phyloP scores from a whole-genome alignment of 2,888 invertebrate species.

The Aporophyla nigra region DNA sequence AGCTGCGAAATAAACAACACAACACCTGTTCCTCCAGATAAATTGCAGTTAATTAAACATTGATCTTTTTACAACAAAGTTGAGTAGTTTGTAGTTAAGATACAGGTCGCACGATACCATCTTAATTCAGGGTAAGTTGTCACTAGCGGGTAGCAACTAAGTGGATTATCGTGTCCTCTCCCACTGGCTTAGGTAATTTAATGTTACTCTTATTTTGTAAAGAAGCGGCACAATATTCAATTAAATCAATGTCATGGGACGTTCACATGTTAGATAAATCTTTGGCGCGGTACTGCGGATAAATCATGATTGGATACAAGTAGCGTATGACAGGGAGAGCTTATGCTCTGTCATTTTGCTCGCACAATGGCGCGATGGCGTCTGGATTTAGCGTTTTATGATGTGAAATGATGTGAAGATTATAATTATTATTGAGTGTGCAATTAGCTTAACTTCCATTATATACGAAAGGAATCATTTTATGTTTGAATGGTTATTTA shows the following conservation, averaged over 20 bases:
- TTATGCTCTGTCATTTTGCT: constrained; percentile 48
- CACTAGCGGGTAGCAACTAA: constrained; percentile 74
- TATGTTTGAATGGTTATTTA: not conserved
- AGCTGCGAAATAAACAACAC: constrained; percentile 42
- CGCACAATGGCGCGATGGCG: constrained; percentile 41
- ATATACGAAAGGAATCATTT: not conserved
- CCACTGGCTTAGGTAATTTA: constrained; percentile 75
- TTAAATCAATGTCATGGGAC: constrained; percentile 72
- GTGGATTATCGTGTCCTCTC: constrained; percentile 82
- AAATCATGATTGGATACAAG: constrained; percentile 71
- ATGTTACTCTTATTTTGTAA: constrained; percentile 79
- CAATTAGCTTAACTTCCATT: not conserved
- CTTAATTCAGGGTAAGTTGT: constrained; percentile 75
- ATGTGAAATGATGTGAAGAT: constrained; percentile 25
- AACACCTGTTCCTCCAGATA: constrained; percentile 62
- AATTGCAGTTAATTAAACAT: constrained; percentile 73
- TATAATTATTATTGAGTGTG: constrained; percentile 1
- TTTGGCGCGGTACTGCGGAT: constrained; percentile 59
- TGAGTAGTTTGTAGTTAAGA: constrained; percentile 66
- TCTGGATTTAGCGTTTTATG: constrained; percentile 37
- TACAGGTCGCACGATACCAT: constrained; percentile 59
- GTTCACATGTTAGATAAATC: constrained; percentile 69
- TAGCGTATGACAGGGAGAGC: constrained; percentile 73
- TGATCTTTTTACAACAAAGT: constrained; percentile 71
- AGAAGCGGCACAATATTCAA: constrained; percentile 74